Evolutionary conservation across 2,113 vertebrate species (phyloP).

Genomic region (Corythaixoides concolor): DNA sequence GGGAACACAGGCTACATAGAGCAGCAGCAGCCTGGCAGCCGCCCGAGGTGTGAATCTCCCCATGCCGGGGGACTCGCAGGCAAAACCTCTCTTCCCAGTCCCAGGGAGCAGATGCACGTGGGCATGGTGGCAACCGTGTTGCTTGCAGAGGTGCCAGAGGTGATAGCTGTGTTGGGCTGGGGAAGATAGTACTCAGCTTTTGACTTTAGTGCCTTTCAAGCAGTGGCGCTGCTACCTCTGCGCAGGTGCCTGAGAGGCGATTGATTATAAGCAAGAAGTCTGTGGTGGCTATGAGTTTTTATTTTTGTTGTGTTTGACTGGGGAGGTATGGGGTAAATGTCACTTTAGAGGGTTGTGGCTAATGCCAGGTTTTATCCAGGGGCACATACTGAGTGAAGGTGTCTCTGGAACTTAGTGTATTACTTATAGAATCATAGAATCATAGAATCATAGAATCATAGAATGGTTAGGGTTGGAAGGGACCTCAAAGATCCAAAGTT

Average conservation of each 20-base stretch:
- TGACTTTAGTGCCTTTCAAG: neutral
- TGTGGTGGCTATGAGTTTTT: neutral
- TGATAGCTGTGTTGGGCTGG: fast-evolving
- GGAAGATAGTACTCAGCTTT: neutral
- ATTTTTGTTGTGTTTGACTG: neutral
- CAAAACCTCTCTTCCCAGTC: neutral
- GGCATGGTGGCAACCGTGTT: neutral
- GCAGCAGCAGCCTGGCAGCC: neutral
- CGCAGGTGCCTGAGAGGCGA: neutral
- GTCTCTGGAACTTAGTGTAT: neutral
- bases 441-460: no score
- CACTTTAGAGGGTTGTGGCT: neutral
- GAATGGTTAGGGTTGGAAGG: no score
- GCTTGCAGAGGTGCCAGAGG: neutral
- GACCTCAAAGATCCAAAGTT: no score
- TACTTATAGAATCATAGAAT: no score
- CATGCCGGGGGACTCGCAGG: neutral
- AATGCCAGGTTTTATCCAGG: neutral
- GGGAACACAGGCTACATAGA: neutral
- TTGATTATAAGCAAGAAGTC: neutral
- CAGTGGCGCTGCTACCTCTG: neutral
- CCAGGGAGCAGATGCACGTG: neutral
- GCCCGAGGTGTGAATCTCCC: neutral
- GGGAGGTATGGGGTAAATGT: neutral
- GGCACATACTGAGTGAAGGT: neutral